These are phyloP conservation scores for Gymnorhina tibicen DNA, from an alignment of 2,113 vertebrate genomes.

Conservation along the genomic window DNA sequence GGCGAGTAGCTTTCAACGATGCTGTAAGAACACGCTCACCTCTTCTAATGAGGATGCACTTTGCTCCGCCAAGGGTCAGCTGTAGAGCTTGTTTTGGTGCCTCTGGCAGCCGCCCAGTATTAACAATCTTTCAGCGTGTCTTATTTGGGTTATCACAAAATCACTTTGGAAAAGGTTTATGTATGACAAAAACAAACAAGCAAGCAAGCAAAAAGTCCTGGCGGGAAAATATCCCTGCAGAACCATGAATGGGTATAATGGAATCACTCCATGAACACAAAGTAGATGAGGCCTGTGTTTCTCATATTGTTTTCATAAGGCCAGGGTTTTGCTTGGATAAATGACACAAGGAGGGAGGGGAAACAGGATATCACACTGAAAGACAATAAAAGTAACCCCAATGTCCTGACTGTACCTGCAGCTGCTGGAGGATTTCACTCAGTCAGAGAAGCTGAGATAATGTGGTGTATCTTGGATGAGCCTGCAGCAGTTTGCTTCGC, in stretches of 20 bases:
- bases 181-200: neutral
- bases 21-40: neutral
- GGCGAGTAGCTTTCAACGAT: neutral
- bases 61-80: neutral
- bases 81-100: neutral
- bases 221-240: neutral
- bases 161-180: neutral
- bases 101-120: neutral
- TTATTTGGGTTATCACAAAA: neutral
- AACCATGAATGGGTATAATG: neutral
- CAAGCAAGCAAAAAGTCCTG: too few relatives aligned
- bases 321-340: neutral
- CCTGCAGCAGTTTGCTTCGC: neutral
- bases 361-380: neutral
- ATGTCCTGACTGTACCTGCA: too few relatives aligned
- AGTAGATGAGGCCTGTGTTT: neutral
- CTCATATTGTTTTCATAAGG: neutral
- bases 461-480: neutral
- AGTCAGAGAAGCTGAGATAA: neutral
- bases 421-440: neutral
- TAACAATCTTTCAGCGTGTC: rapidly evolving
- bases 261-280: neutral
- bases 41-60: neutral
- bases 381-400: neutral
- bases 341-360: neutral